Base-by-base conservation (phyloP, 2,888 invertebrate genomes). In the Lepidochitona cinerea region DNA sequence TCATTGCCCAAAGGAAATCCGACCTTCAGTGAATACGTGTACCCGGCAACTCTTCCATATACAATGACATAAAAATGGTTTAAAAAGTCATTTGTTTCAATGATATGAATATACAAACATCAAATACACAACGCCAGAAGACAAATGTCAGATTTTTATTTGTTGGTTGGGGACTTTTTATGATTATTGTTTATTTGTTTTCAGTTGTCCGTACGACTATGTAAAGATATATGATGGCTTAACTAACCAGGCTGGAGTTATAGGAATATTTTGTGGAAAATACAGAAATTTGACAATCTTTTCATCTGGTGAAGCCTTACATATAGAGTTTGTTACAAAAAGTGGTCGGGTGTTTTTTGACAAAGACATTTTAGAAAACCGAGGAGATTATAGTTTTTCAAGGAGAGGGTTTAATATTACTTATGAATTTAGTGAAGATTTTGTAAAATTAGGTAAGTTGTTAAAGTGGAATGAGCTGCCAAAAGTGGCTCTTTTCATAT, bases 401-500 rank as follows among this genome's bases (percentile, higher is more conserved):
- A 98, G 98, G 92, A 94, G 98, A 91, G 99, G 99, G 90, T 99
- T 98, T 93, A 96, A 96, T 92, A 98, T 97, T 91, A 96, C 97
- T 92, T 99, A 96, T 93, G 97, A 98, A 93, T 99, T 99, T 93
- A 98, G 98, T 87, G 96, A 97, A 92, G 95, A 96, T 92, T 99
- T 98, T 93, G 98, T 99, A 92, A 97, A 97, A 93, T 94, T 99
- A 94, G 96, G 97, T 96, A 92, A 94, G 94, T 86, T 37, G 7
- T n/a, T n/a, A n/a, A n/a, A n/a, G n/a, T n/a, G n/a, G n/a, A n/a
- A n/a, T n/a, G n/a, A n/a, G n/a, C n/a, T n/a, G n/a, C n/a, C n/a
- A n/a, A n/a, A n/a, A n/a, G n/a, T n/a, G n/a, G n/a, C n/a, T n/a
- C n/a, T n/a, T n/a, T n/a, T n/a, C n/a, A n/a, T n/a, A n/a, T n/a